These are phyloP conservation scores for Byasa hedistus DNA, from an alignment of 2,888 invertebrate genomes.

Conservation along the genomic window DNA sequence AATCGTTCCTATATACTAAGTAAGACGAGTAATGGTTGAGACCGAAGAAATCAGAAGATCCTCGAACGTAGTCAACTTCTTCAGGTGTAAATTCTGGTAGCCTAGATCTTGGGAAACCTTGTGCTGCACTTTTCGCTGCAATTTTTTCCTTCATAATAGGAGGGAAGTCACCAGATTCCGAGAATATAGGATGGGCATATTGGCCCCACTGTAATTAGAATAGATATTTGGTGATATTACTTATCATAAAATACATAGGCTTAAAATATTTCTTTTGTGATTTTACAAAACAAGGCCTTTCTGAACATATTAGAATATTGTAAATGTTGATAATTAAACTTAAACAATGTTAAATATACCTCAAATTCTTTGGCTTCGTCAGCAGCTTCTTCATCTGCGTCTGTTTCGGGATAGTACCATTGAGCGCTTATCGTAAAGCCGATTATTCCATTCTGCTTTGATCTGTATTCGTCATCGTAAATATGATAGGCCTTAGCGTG, in stretches of 20 bases:
- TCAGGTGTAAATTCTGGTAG: constrained; percentile 64
- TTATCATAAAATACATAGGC: too few species aligned
- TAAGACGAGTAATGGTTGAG: constrained; percentile 82
- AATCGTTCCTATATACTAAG: constrained; percentile 42
- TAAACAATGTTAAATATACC: constrained; percentile 38
- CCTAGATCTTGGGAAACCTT: constrained; percentile 63
- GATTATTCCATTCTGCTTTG: constrained; percentile 52
- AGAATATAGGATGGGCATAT: constrained; percentile 81
- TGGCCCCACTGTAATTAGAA: constrained; percentile 67
- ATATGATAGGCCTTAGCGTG: constrained; percentile 69
- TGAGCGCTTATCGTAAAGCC: constrained; percentile 75
- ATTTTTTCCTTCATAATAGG: constrained; percentile 78
- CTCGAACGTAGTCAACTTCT: constrained; percentile 53
- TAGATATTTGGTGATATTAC: too few species aligned
- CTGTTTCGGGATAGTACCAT: constrained; percentile 68
- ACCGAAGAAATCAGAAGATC: constrained; percentile 58
- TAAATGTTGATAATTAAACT: not conserved
- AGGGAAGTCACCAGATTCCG: constrained; percentile 81
- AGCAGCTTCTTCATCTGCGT: constrained; percentile 60
- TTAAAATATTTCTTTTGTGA: too few species aligned
- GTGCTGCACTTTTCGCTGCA: constrained; percentile 69
- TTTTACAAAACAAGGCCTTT: too few species aligned
- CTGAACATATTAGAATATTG: not conserved
- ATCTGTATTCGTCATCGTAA: constrained; percentile 50
- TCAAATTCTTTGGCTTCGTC: constrained; percentile 70